Evolutionary conservation across 2,113 vertebrate species (phyloP).

Genomic region (Rhodinocichla rosea): DNA sequence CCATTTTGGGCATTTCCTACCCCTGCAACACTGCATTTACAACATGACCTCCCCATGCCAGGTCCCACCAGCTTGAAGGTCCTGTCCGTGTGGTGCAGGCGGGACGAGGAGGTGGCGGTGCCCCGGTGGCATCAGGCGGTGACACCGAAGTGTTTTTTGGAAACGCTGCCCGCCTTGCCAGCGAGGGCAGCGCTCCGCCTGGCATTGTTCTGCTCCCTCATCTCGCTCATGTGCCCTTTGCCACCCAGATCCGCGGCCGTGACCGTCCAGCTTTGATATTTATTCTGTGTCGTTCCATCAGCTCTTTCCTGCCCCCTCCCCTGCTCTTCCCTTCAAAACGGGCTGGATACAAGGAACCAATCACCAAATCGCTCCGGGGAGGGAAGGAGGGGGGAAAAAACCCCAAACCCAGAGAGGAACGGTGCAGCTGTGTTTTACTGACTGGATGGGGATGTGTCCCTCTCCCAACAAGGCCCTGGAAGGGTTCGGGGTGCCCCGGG

Average conservation of each 20-base stretch:
- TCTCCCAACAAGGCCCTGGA: neutral
- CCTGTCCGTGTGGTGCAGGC: neutral
- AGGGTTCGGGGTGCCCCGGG: neutral
- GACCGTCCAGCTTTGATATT: neutral
- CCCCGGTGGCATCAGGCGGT: neutral
- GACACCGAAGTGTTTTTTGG: neutral
- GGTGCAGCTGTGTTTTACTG: neutral
- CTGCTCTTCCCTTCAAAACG: neutral
- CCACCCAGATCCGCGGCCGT: neutral
- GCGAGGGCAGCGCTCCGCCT: neutral
- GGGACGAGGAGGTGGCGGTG: fast-evolving
- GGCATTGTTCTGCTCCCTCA: slow-evolving; percentile 53
- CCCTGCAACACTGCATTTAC: neutral
- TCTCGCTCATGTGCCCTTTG: neutral
- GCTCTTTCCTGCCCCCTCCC: neutral
- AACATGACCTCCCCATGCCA: no score
- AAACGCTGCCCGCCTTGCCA: neutral
- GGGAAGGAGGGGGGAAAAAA: neutral
- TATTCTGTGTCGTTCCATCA: neutral
- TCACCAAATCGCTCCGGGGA: neutral
- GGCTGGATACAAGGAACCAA: slow-evolving; percentile 32
- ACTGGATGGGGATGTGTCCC: neutral
- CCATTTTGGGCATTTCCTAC: neutral
- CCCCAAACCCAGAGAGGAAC: neutral
- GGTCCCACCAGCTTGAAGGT: neutral